Evolutionary conservation across 1,140 invertebrate species (phyloP), one percentile per base, ranked within the genome.

Genomic region (Drosophila bocki): DNA sequence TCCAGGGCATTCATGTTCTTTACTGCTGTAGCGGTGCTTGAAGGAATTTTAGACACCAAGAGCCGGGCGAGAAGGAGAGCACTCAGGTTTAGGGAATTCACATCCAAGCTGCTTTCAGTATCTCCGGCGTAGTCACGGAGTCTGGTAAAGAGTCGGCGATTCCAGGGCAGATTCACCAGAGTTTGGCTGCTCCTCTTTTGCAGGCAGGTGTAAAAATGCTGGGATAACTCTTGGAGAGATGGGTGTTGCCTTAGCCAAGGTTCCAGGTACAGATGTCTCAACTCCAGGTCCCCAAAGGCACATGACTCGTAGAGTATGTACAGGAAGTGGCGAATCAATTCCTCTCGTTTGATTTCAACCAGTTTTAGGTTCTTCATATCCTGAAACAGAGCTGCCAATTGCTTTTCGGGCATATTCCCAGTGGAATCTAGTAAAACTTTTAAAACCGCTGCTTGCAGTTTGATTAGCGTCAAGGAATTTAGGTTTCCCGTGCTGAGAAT

Each of bases 301-400:
- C 82, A 75, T 1, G 61, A 59, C 37, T 92, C 91, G 33, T 92
- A 92, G 0, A 91, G 35, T 39, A 92, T 81, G 29, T 83, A 85
- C 1, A 92, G 17, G 1, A 76, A 75, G 37, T 69, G 82, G 0
- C 69, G 56, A 13, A 48, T 29, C 1, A 76, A 39, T 32, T 87
- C 72, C 7, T 60, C 15, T 0, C 41, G 17, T 19, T 85, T 78
- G 0, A 91, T n/a, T 9, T 67, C 35, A 47, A 32, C 37, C 17
- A 92, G 29, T 3, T 76, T 50, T 0, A 90, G 61, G 1, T 32
- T 3, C 8, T 74, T 61, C 48, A 87, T 77, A 6, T 68, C 9
- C 4, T 79, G 61, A 7, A 75, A 82, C 0, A 85, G 13, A 9
- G 48, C 33, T 1, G 13, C n/a, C 0, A 90, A 39, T 26, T 68